Conservation (phyloP, 2,797 vertebrate species). For the Notolepis coatsorum region DNA sequence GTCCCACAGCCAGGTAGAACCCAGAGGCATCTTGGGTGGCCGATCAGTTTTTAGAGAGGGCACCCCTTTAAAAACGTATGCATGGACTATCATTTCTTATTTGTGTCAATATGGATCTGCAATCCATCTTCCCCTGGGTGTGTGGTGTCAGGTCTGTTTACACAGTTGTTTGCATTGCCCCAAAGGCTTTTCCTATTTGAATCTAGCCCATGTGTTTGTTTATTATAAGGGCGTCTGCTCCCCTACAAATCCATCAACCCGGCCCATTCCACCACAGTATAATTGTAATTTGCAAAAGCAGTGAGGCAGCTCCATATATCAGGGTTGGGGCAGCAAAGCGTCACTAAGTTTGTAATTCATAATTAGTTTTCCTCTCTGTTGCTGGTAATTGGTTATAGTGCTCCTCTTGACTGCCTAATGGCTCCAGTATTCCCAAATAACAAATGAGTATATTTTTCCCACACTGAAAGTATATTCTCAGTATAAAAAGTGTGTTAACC, state of each 20-base stretch:
- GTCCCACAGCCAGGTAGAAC: too few relatives aligned
- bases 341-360: slow-evolving; percentile 73
- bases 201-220: slow-evolving; percentile 57
- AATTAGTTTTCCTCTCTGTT: slow-evolving; percentile 67
- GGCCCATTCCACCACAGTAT: slow-evolving; percentile 44
- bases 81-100: slow-evolving; percentile 56
- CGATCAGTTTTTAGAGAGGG: too few relatives aligned
- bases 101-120: slow-evolving; percentile 55
- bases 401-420: slow-evolving; percentile 60
- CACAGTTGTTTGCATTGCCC: slow-evolving; percentile 45
- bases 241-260: slow-evolving; percentile 68
- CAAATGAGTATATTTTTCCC: too few relatives aligned
- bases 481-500: too few relatives aligned
- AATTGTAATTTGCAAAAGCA: slow-evolving; percentile 74
- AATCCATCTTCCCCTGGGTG: slow-evolving; percentile 57
- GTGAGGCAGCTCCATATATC: slow-evolving; percentile 57
- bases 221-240: slow-evolving; percentile 50
- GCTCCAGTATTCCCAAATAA: slow-evolving; percentile 22
- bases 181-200: slow-evolving; percentile 59
- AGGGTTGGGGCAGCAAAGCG: slow-evolving; percentile 56
- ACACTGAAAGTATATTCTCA: too few relatives aligned
- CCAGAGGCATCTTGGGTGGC: too few relatives aligned
- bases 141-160: slow-evolving; percentile 61
- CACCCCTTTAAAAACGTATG: too few relatives aligned
- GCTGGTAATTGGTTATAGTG: slow-evolving; percentile 68